Evolutionary conservation across 2,888 invertebrate species (phyloP), one percentile per base, ranked within the genome.

Genomic region (Synergus gifuensis): DNA sequence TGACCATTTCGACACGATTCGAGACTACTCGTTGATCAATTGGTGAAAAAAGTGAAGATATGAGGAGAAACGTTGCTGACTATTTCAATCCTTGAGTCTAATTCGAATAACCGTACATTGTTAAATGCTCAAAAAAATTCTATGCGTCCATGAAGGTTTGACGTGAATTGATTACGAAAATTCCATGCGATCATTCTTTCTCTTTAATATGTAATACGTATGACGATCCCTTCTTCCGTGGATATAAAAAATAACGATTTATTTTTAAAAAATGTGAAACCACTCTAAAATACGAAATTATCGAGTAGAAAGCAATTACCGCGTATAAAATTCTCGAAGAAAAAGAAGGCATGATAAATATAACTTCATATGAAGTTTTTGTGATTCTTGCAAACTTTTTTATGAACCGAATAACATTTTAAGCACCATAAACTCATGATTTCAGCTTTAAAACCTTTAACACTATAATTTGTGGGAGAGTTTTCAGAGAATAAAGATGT

Each of bases 31-130:
- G 60, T 60, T 60, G 60, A 60, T 60, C 18, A 60, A 60, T 54
- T 60, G 11, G 5, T 22, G 60, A 60, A 22, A 46, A n/a, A 60
- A 60, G 22, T 60, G 60, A 60, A 60, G 60, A 60, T 60, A 22
- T 60, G 12, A 22, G 22, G 60, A 60, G 60, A 60, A 60, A 60
- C 60, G 60, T 60, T 60, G 22, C 60, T 60, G 60, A 11, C 12
- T 60, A 22, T 11, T 22, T 60, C 22, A 60, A 60, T 67, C 67
- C 67, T 67, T 67, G 67, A 67, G 67, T 67, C 14, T 67, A 67
- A 67, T 67, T 67, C 44, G 67, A 8, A n/a, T 67, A 14, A 18
- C 18, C 44, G 42, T 44, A 11, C 66, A 44, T 67, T 44, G n/a
- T 44, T 44, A 4, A 4, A 67, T 67, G 18, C 5, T n/a, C 12